Evolutionary conservation across 2,888 invertebrate species (phyloP).

Genomic region (Dendrolimus pini): DNA sequence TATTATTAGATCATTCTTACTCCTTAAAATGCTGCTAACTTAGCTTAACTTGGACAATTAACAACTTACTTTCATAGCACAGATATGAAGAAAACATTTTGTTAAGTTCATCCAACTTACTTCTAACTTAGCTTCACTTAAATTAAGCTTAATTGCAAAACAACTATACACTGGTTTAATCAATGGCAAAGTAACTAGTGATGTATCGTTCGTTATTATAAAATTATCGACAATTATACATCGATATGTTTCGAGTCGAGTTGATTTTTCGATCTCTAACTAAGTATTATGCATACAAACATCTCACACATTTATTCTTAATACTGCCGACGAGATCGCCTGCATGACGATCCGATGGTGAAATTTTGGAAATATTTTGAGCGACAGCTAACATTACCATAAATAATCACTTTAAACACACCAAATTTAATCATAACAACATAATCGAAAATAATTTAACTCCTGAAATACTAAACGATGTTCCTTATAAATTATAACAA

Average conservation of each 20-base stretch:
- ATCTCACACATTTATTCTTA: conserved; percentile 45
- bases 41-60: background rate
- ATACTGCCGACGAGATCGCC: conserved; percentile 61
- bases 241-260: conserved; percentile 17
- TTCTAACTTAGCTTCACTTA: background rate
- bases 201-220: conserved; percentile 27
- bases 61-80: conserved; percentile 14
- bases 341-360: conserved; percentile 26
- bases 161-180: conserved; percentile 42
- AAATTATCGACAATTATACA: conserved; percentile 20
- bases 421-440: background rate
- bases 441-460: background rate
- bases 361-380: conserved; percentile 29
- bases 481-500: background rate
- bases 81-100: conserved; percentile 10
- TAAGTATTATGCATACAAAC: conserved; percentile 49
- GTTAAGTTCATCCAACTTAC: background rate
- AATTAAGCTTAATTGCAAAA: conserved; percentile 16
- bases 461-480: no score
- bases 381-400: conserved; percentile 18
- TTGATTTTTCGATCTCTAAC: conserved; percentile 17
- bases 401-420: background rate
- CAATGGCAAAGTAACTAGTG: conserved; percentile 36
- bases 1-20: background rate
- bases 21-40: background rate